These are phyloP conservation scores for Bilobella aurantiaca DNA, from an alignment of 1,140 invertebrate species.

Conservation along the genomic window DNA sequence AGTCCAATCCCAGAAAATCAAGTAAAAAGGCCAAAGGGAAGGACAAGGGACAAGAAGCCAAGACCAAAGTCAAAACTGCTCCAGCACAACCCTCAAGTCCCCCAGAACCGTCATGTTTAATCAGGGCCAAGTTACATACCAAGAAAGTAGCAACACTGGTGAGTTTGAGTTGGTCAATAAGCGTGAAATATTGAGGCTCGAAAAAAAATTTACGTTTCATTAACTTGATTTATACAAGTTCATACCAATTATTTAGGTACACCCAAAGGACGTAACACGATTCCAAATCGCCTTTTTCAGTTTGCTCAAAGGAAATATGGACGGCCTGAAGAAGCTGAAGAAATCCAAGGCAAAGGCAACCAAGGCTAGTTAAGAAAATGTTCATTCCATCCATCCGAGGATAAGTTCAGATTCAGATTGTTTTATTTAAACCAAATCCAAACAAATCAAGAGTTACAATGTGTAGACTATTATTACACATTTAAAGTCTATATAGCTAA, in stretches of 20 bases:
- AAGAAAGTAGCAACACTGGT: conserved; percentile 71
- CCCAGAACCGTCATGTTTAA: conserved; percentile 13
- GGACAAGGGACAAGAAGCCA: conserved; percentile 9
- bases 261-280: conserved; percentile 69
- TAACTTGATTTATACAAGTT: neutral
- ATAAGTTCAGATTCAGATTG: neutral
- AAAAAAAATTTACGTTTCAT: neutral
- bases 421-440: too few relatives aligned
- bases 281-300: conserved; percentile 74
- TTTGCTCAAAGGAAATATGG: conserved; percentile 71
- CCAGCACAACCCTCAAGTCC: conserved; percentile 4
- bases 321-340: conserved; percentile 73
- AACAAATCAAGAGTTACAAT: too few relatives aligned
- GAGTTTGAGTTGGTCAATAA: neutral
- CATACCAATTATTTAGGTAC: conserved; percentile 43
- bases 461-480: too few relatives aligned
- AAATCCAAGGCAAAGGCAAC: conserved; percentile 59
- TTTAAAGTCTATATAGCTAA: too few relatives aligned
- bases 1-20: conserved; percentile 5
- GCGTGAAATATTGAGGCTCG: too few relatives aligned
- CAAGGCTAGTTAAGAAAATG: conserved; percentile 43
- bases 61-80: conserved; percentile 1
- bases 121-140: conserved; percentile 46
- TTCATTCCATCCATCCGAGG: neutral
- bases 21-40: conserved; percentile 13